These are phyloP conservation scores for Melanotaenia parkinsoni DNA, from an alignment of 2,797 vertebrate species.

Conservation along the genomic window DNA sequence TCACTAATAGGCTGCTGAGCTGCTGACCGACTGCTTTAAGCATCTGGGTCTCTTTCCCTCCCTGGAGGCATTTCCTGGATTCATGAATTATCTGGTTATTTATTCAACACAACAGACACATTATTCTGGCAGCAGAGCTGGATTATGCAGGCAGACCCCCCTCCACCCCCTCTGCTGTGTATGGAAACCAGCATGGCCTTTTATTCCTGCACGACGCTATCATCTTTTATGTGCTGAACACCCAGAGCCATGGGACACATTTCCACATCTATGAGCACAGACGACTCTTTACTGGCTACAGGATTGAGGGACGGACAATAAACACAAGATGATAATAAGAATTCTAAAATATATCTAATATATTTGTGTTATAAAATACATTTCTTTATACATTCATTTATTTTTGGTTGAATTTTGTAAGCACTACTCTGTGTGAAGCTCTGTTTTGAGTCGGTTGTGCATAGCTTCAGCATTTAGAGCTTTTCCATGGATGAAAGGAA, in stretches of 20 bases:
- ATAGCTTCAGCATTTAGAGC: too few relatives aligned
- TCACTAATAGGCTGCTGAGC: slow-evolving; percentile 50
- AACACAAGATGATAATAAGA: too few relatives aligned
- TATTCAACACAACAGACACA: slow-evolving; percentile 70
- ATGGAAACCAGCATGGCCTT: slow-evolving; percentile 75
- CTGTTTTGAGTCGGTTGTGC: too few relatives aligned
- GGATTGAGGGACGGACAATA: too few relatives aligned
- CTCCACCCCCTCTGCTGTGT: slow-evolving; percentile 57
- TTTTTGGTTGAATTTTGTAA: too few relatives aligned
- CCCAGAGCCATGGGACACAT: slow-evolving; percentile 36
- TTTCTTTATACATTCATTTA: too few relatives aligned
- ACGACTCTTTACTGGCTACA: slow-evolving; percentile 7
- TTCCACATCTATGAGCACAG: slow-evolving; percentile 36
- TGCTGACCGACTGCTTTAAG: slow-evolving; percentile 53
- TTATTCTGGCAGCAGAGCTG: slow-evolving; percentile 66
- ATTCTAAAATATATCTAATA: too few relatives aligned
- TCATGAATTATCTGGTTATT: slow-evolving; percentile 74
- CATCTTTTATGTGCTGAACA: slow-evolving; percentile 42
- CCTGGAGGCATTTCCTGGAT: slow-evolving; percentile 64
- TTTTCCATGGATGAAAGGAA: too few relatives aligned
- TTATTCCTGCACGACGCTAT: slow-evolving; percentile 52
- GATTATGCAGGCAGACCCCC: slow-evolving; percentile 31
- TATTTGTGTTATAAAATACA: too few relatives aligned
- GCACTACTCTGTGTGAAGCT: too few relatives aligned
- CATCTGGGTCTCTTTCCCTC: slow-evolving; percentile 53